Conservation (phyloP, 2,888 invertebrate species). For the Oegoconia quadripuncta region DNA sequence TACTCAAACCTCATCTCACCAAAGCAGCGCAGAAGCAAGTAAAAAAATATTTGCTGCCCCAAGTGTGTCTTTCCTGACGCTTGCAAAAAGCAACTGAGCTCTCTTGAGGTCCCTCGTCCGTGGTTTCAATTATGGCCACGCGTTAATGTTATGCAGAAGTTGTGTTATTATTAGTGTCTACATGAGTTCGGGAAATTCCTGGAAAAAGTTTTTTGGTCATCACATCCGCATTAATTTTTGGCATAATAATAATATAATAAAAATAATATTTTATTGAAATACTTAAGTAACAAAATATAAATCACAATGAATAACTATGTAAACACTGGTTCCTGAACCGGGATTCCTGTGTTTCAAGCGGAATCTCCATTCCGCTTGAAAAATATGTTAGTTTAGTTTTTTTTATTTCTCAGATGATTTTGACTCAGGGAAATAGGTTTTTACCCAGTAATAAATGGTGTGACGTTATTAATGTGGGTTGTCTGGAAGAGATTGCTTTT, state of each 20-base stretch:
- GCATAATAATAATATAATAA: neutral
- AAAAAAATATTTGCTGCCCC: conserved; percentile 18
- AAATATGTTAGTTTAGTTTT: no score
- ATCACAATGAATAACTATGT: neutral
- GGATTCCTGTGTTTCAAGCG: no score
- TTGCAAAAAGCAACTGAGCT: conserved; percentile 22
- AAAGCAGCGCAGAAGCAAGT: no score
- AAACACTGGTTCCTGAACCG: no score
- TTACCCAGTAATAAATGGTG: no score
- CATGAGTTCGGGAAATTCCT: conserved; percentile 10
- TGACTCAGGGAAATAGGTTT: no score
- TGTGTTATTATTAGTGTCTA: conserved; percentile 26
- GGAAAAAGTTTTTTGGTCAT: conserved; percentile 9
- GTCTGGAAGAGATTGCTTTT: no score
- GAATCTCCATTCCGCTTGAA: no score
- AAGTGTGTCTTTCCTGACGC: conserved; percentile 16
- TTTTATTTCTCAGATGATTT: no score
- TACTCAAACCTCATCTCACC: no score
- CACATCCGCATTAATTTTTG: neutral
- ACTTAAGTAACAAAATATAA: no score
- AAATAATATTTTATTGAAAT: neutral
- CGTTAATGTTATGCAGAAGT: conserved; percentile 44
- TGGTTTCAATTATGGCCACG: conserved; percentile 42
- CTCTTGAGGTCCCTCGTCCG: conserved; percentile 20
- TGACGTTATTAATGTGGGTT: no score